Evolutionary conservation across 2,888 invertebrate species (phyloP).

Genomic region (Oxyscelio sp.): DNA sequence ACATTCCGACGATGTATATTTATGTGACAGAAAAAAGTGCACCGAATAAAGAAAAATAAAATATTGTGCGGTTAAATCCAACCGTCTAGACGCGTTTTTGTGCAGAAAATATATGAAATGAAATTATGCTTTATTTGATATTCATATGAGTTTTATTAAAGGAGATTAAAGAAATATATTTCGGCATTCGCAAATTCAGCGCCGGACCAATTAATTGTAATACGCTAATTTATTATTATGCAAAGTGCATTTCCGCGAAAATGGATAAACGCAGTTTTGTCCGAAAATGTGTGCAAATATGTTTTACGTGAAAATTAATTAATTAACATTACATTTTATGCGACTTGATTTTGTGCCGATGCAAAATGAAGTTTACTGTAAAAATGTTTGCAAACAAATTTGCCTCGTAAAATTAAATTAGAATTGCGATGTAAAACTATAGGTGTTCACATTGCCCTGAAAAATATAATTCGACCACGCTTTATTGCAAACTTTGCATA

Average conservation of each 20-base stretch:
- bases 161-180: no score
- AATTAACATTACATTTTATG: constrained; percentile 41
- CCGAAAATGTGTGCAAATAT: constrained; percentile 21
- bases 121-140: constrained; percentile 25
- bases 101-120: constrained; percentile 30
- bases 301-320: constrained; percentile 41
- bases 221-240: no score
- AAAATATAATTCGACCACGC: constrained; percentile 5
- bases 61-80: constrained; percentile 23
- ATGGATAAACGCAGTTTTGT: neutral
- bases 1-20: constrained; percentile 18
- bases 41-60: constrained; percentile 26
- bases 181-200: no score
- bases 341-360: constrained; percentile 25
- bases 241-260: neutral
- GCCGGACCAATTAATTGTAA: no score
- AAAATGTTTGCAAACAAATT: constrained; percentile 45
- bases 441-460: neutral
- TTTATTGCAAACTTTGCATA: constrained; percentile 23
- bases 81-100: constrained; percentile 52
- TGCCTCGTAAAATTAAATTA: constrained; percentile 30
- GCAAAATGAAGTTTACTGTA: constrained; percentile 21
- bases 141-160: constrained; percentile 7
- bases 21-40: constrained; percentile 18
- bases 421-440: constrained; percentile 8